Evolutionary conservation across 2,113 vertebrate species (phyloP).

Genomic region (Enhydra lutris): DNA sequence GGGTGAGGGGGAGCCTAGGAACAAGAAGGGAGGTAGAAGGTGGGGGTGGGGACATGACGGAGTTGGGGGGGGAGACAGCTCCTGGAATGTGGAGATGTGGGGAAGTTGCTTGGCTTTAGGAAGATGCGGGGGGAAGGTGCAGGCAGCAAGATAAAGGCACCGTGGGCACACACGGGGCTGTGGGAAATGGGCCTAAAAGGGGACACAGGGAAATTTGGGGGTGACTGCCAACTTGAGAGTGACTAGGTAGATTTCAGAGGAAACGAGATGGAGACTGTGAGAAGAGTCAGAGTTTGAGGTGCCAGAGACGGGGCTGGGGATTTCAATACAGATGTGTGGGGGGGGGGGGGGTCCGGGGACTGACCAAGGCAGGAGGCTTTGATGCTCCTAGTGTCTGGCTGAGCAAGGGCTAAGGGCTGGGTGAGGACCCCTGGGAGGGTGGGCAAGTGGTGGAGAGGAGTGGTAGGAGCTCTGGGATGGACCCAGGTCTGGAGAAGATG

Average conservation of each 20-base stretch:
- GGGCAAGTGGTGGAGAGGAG: neutral
- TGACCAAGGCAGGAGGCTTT: neutral
- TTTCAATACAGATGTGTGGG: neutral
- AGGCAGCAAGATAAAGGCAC: neutral
- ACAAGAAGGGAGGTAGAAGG: slow-evolving; percentile 65
- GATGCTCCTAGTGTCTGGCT: neutral
- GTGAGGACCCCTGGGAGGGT: neutral
- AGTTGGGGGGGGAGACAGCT: slow-evolving; percentile 80
- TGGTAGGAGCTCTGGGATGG: neutral
- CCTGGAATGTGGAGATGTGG: neutral
- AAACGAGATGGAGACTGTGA: neutral
- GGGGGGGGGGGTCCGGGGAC: neutral
- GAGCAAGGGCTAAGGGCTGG: neutral
- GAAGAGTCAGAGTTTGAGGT: neutral
- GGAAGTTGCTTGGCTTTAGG: neutral
- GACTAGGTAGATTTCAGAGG: neutral
- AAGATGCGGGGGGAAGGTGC: neutral
- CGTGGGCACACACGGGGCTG: neutral
- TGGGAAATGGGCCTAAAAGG: neutral
- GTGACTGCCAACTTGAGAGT: neutral
- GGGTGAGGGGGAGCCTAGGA: neutral
- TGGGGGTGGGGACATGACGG: slow-evolving; percentile 84
- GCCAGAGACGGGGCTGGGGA: neutral
- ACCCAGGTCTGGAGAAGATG: neutral
- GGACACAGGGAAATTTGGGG: neutral